Evolutionary conservation across 2,113 vertebrate species (phyloP), one percentile per base, ranked within the genome.

Genomic region (Pachycephala philippinensis): DNA sequence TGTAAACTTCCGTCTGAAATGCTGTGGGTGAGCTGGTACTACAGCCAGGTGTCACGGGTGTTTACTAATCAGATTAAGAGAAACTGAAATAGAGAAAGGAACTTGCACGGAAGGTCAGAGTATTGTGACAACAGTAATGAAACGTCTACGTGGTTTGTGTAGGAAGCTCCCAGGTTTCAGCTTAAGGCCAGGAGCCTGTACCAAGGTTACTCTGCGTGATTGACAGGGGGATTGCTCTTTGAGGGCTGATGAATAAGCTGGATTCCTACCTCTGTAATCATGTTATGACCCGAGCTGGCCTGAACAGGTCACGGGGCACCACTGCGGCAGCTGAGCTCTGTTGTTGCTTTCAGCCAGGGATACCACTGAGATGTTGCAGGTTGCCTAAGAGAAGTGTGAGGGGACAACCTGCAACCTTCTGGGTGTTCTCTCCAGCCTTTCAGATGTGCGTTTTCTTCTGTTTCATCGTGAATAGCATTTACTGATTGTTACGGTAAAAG

Each of bases 61-160:
- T 33, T 83, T 66, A 19, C 45, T 77, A 20, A 93, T 53, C 59
- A 83, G 54, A 45, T 63, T 54, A 79, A 75, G 44, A 61, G 68
- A 91, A 89, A 87, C 64, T 87, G 84, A 90, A 84, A 63, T 19
- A 65, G 83, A 76, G 35, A 81, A 71, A 42, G 22, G 17, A 91
- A 28, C 80, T 82, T 87, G 57, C 56, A 24, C 21, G 9, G 35
- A 59, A 47, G 37, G 49, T 84, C 40, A 28, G 35, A 26, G 19
- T 59, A 1, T 49, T 89, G 33, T 3, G 4, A 13, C 28, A 45
- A 13, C n/a, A 53, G 21, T 18, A 27, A 75, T 61, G 75, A 88
- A 83, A 83, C 15, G 4, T 50, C 42, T 54, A 0, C 0, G 1
- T 33, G n/a, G 52, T 40, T 18, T 45, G 23, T 49, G 5, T 45